Evolutionary conservation across 2,113 vertebrate genomes (phyloP), one percentile per base, ranked within the genome.

Genomic region (Oncorhynchus gorbuscha): DNA sequence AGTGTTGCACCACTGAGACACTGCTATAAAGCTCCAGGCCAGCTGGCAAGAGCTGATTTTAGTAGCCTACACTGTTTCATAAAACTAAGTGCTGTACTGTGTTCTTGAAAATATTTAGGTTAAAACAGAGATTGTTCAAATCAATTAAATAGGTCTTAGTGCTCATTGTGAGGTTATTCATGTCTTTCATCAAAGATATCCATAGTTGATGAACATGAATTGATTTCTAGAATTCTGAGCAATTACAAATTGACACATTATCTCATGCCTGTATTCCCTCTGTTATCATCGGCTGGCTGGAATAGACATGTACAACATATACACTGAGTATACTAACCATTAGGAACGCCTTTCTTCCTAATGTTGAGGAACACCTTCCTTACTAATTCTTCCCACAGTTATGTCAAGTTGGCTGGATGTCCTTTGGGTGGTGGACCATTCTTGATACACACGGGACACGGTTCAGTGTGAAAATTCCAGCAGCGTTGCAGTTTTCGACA

Each of bases 41-140:
- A 90, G 87, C 82, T 89, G 91, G 83, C 86, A 48, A 26, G 65
- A 71, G 72, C 64, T 39, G 64, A 55, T 75, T 92, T 91, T 84
- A 92, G 84, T 81, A 82, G 84, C 77, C 87, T 62, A 12, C 75
- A 59, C 81, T 86, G 87, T 64, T 59, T 65, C 65, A 69, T 90
- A 87, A 86, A 89, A 86, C 80, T 79, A 90, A 92, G 85, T 81
- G 84, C 79, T 70, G 79, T 6, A 78, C 83, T 85, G 85, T 86
- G 72, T 79, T 79, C 82, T 85, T 73, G 65, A 86, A 85, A 89
- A 84, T 84, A 83, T 83, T 89, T 82, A 45, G 74, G 74, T 88
- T 84, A 77, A 79, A 83, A 71, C 69, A 68, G 49, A 68, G 39
- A 58, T 45, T 48, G 61, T 55, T 65, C 24, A 79, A 68, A 79